phyloP scores from a whole-genome alignment of 2,113 vertebrate genomes.

The Corythaeola cristata region DNA sequence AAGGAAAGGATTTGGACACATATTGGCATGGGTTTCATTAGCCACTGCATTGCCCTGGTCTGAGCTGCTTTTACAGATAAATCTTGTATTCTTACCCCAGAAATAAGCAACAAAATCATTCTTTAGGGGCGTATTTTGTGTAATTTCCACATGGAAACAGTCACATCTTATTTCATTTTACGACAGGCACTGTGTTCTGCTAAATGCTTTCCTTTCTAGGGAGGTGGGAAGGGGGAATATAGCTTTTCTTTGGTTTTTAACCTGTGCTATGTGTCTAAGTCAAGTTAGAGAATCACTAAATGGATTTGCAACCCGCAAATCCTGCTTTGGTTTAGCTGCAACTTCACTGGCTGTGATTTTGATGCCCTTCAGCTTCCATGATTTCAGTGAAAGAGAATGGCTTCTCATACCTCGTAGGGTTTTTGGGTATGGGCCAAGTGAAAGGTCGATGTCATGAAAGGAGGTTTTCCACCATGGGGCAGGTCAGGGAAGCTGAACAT shows the following conservation, averaged over 20 bases:
- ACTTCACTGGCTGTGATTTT: neutral
- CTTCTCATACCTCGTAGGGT: neutral
- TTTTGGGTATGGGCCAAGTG: neutral
- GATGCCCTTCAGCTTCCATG: neutral
- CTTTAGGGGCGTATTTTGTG: conserved; percentile 20
- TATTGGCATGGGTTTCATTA: conserved; percentile 65
- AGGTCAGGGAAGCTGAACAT: neutral
- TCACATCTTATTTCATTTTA: conserved; percentile 53
- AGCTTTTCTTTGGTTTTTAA: conserved; percentile 39
- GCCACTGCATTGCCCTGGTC: conserved; percentile 38
- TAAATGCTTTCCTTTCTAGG: neutral
- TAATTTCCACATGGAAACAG: conserved; percentile 37
- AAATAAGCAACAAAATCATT: conserved; percentile 48
- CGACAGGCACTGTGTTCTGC: neutral
- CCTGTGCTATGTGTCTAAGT: neutral
- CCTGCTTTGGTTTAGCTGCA: neutral
- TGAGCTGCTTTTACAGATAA: conserved; percentile 58
- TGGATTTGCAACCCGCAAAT: neutral
- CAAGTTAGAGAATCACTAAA: neutral
- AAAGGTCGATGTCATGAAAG: neutral
- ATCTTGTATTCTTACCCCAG: conserved; percentile 25
- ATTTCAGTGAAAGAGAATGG: neutral
- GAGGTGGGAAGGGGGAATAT: neutral
- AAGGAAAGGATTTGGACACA: conserved; percentile 62
- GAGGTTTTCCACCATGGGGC: neutral